Evolutionary conservation across 1,140 invertebrate species (phyloP).

Genomic region (Subanguina moxae): DNA sequence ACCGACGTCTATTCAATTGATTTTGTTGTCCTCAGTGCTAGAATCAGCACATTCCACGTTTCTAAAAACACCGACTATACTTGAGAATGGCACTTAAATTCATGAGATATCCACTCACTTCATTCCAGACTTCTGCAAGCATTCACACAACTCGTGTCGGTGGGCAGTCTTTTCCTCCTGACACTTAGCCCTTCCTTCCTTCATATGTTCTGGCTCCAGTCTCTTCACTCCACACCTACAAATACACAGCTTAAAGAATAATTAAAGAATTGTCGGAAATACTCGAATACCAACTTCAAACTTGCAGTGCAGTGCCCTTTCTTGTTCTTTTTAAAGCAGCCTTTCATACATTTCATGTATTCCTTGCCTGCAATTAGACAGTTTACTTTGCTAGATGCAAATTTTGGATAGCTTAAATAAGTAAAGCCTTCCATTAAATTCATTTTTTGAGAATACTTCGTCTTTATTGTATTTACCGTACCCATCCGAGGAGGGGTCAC

Average conservation of each 20-base stretch:
- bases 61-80: too few relatives aligned
- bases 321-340: slow-evolving; percentile 4
- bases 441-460: too few relatives aligned
- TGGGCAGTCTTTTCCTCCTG: slow-evolving; percentile 1
- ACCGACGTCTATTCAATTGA: too few relatives aligned
- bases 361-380: slow-evolving; percentile 3
- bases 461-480: too few relatives aligned
- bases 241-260: neutral
- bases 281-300: neutral
- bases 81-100: too few relatives aligned
- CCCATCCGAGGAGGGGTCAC: too few relatives aligned
- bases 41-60: too few relatives aligned
- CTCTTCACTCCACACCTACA: slow-evolving; percentile 1
- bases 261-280: neutral
- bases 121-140: slow-evolving; percentile 6
- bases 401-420: too few relatives aligned
- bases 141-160: slow-evolving; percentile 14
- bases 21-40: too few relatives aligned
- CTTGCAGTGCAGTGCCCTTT: neutral
- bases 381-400: too few relatives aligned
- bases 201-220: slow-evolving; percentile 1
- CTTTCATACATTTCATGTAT: slow-evolving; percentile 10
- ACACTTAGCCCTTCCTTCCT: slow-evolving; percentile 1
- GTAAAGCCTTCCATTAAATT: too few relatives aligned
- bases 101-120: slow-evolving; percentile 1